These are phyloP conservation scores for Phrynocephalus vlangalii DNA, from an alignment of 2,797 vertebrate species.

Conservation along the genomic window DNA sequence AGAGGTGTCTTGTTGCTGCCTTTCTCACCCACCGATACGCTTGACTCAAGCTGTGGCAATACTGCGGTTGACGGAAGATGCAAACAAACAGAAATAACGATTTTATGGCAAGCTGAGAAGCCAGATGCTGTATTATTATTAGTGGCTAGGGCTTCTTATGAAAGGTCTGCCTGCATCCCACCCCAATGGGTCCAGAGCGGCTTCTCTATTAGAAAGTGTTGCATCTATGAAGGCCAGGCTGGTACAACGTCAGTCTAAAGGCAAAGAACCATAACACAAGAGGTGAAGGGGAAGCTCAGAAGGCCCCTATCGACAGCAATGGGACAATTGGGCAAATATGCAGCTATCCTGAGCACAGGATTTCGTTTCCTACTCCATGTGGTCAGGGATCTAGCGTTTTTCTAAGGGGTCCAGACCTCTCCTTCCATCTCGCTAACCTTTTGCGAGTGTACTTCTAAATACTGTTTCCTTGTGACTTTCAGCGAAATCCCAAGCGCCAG, in stretches of 20 bases:
- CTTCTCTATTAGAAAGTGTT: neutral
- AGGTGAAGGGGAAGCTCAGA: neutral
- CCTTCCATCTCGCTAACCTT: neutral
- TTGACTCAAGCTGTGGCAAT: too few species aligned
- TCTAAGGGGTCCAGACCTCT: neutral
- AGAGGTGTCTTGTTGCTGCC: too few species aligned
- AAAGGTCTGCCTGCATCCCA: too few species aligned
- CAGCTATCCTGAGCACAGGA: too few species aligned
- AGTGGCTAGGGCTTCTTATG: too few species aligned
- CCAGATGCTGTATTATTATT: too few species aligned
- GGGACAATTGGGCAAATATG: neutral
- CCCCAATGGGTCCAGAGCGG: neutral
- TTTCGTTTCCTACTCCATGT: too few species aligned
- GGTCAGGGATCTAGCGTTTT: neutral
- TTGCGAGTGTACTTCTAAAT: neutral
- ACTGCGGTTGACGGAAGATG: too few species aligned
- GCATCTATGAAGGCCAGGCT: neutral
- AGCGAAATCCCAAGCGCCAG: constrained; percentile 43
- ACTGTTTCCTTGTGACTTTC: constrained; percentile 38
- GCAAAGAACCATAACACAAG: neutral
- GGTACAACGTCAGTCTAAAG: neutral
- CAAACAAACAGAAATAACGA: too few species aligned
- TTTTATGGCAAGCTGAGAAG: too few species aligned
- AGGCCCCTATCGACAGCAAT: neutral
- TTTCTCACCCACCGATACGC: too few species aligned